Conservation (phyloP, 2,113 vertebrate genomes). For the Crypturellus undulatus region DNA sequence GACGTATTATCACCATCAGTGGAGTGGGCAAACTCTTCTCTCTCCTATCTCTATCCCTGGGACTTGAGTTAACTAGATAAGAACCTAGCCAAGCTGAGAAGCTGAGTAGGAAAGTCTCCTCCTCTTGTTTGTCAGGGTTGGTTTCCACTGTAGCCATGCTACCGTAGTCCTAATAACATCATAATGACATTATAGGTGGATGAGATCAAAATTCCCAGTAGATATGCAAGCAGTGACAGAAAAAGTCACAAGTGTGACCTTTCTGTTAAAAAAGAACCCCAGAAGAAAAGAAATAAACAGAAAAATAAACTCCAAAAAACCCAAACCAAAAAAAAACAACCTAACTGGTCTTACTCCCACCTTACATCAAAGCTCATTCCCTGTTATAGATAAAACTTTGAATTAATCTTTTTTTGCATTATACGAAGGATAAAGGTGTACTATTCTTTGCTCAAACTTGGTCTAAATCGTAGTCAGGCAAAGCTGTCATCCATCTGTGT, state of each 20-base stretch:
- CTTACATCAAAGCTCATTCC: background rate
- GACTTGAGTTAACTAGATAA: background rate
- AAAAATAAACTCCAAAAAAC: background rate
- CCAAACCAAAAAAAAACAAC: background rate
- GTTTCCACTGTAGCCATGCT: background rate
- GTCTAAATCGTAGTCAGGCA: background rate
- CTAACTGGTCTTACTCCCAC: accelerated
- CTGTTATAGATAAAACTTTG: background rate
- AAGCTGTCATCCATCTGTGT: too few species aligned
- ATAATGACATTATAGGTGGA: background rate
- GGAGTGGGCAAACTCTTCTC: background rate
- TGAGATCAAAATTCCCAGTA: background rate
- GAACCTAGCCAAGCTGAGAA: background rate
- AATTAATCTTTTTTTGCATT: background rate
- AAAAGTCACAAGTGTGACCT: background rate
- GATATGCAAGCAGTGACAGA: background rate
- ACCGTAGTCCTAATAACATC: background rate
- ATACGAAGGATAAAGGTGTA: background rate
- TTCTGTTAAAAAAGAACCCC: background rate
- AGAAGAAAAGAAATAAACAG: background rate
- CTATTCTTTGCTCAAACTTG: background rate
- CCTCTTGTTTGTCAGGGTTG: background rate
- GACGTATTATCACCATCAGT: background rate
- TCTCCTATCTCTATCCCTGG: background rate
- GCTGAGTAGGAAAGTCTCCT: background rate